Conservation (phyloP, 1,140 invertebrate genomes). For the Caenorhabditis inopinata region DNA sequence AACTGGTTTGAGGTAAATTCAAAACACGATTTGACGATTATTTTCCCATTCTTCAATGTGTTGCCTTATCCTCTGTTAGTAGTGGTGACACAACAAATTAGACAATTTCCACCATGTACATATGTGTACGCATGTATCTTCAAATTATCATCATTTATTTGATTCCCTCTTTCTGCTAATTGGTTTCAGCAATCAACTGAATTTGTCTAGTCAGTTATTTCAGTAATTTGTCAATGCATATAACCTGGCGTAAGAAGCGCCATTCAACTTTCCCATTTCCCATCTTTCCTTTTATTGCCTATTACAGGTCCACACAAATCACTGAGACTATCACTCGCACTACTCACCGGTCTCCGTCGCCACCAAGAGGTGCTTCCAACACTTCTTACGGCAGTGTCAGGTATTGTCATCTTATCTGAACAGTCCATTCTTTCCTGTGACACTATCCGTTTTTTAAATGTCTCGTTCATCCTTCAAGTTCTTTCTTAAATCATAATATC, state of each 20-base stretch:
- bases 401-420: too few species aligned
- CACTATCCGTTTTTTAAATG: not conserved
- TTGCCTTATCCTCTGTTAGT: not conserved
- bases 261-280: too few species aligned
- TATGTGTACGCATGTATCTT: not conserved
- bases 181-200: slow-evolving; percentile 11
- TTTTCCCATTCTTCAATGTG: not conserved
- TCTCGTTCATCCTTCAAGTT: not conserved
- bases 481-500: not conserved
- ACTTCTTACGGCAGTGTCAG: slow-evolving; percentile 19
- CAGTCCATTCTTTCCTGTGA: not conserved
- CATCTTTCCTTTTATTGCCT: not conserved
- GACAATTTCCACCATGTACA: not conserved
- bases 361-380: not conserved
- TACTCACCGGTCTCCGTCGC: slow-evolving; percentile 23
- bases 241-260: too few species aligned
- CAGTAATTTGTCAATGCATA: too few species aligned
- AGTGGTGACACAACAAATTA: slow-evolving; percentile 25
- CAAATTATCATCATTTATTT: not conserved
- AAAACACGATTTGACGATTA: not conserved
- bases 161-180: not conserved
- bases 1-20: slow-evolving; percentile 29
- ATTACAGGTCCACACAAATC: slow-evolving; percentile 1
- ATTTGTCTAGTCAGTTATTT: not conserved
- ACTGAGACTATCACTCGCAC: slow-evolving; percentile 34